Base-by-base conservation (phyloP, 2,113 vertebrate species). In the Ondatra zibethicus region DNA sequence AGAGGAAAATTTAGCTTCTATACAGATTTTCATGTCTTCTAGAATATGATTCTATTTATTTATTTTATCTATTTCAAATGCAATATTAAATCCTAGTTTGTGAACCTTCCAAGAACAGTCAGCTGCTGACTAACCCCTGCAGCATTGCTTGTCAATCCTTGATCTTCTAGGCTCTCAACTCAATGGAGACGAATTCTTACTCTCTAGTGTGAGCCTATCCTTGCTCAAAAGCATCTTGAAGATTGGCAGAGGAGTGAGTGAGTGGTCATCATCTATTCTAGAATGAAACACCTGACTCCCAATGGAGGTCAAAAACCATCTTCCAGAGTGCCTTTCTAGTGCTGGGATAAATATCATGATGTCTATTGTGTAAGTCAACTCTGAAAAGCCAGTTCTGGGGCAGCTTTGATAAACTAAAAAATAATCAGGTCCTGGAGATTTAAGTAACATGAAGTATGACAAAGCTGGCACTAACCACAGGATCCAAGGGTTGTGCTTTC, bases 1-100 rank as follows among this genome's bases (percentile, higher is more conserved):
- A 80, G 63, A 85, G n/a, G 52, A 33, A 94, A 78, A 80, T 52
- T 45, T 93, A 25, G 55, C 93, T 89, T 75, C 70, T 58, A 86
- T 8, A 7, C n/a, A 70, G 36, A 80, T 85, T 55, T 77, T 63
- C 25, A 27, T 19, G 75, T 55, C 81, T 91, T 58, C 80, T n/a
- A 61, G 88, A 75, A 52, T 36, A 77, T 0, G 4, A 50, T 65
- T 94, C 25, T 85, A 65, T 17, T 70, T 47, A 31, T 58, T 76
- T 68, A 65, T 36, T 65, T 76, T 61, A 72, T 36, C 47, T 33
- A 85, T 39, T 89, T 85, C 65, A 63, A 25, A 93, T 68, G 25
- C 14, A 47, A 29, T 29, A 63, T 89, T 29, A 14, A 29, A 61
- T 76, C n/a, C 85, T 84, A 85, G 36, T 25, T 91, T 75, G 52